These are phyloP conservation scores for Bucorvus abyssinicus DNA, from an alignment of 2,797 vertebrate genomes.

Conservation along the genomic window DNA sequence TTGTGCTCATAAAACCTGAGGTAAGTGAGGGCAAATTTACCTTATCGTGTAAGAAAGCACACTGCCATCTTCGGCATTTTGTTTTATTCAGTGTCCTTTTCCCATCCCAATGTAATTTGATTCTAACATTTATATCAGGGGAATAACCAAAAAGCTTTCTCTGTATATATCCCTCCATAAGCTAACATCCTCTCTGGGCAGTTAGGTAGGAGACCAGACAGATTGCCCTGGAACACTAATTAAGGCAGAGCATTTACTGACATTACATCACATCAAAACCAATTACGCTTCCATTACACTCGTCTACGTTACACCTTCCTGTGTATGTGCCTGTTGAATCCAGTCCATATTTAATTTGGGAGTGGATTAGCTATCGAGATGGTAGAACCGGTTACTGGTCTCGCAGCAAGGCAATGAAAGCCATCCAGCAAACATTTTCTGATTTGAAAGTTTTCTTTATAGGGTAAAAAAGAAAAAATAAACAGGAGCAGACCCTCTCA, in stretches of 20 bases:
- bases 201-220: neutral
- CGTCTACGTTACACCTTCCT: neutral
- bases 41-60: neutral
- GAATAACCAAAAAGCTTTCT: neutral
- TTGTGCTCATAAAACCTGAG: neutral
- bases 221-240: neutral
- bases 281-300: slow-evolving; percentile 16
- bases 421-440: neutral
- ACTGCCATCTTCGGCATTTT: neutral
- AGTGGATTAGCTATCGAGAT: slow-evolving; percentile 42
- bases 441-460: neutral
- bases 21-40: neutral
- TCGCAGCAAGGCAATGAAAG: neutral
- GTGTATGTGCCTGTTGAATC: slow-evolving; percentile 4
- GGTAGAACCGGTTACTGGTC: slow-evolving; percentile 20
- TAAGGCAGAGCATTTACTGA: slow-evolving; percentile 7
- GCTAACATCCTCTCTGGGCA: neutral
- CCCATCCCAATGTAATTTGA: neutral
- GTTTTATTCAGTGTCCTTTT: neutral
- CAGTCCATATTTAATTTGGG: slow-evolving; percentile 31
- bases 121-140: neutral
- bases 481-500: neutral
- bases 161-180: neutral
- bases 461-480: neutral
- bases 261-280: neutral